A percentile compares a stretch with the other conserved stretches of the same genome.
Evolutionary conservation across 2,113 vertebrate species (phyloP).

Genomic region (Coryphaenoides rupestris): DNA sequence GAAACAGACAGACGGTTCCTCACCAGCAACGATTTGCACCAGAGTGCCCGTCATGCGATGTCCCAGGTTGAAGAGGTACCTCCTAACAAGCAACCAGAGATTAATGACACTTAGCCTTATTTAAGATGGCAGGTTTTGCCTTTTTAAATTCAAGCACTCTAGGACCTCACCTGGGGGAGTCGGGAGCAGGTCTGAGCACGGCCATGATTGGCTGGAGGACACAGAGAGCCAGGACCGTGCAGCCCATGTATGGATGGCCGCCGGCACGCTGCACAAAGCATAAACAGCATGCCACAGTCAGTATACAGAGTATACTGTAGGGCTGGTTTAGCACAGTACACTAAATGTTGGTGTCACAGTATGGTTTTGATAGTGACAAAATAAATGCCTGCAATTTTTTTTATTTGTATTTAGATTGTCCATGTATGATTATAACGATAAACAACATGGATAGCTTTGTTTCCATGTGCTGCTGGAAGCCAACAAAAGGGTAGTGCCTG

Average conservation of each 20-base stretch:
- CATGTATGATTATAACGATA: too few species aligned
- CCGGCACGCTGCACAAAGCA: slow-evolving; percentile 73
- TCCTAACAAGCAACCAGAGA: slow-evolving; percentile 53
- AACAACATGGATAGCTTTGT: too few species aligned
- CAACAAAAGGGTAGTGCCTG: too few species aligned
- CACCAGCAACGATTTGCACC: slow-evolving; percentile 82
- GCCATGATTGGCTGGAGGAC: slow-evolving; percentile 79
- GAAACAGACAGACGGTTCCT: slow-evolving; percentile 43
- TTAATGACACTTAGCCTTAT: not conserved
- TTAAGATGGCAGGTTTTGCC: not conserved
- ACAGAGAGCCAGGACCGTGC: slow-evolving; percentile 71
- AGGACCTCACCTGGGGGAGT: slow-evolving; percentile 73
- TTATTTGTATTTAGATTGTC: too few species aligned
- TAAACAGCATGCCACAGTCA: too few species aligned
- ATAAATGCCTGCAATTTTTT: too few species aligned
- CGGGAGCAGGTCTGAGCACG: slow-evolving; percentile 73
- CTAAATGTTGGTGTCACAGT: too few species aligned
- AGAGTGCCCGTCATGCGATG: slow-evolving; percentile 77
- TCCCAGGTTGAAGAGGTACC: slow-evolving; percentile 81
- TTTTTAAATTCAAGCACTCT: too few species aligned
- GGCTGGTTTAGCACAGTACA: too few species aligned
- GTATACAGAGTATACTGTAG: too few species aligned
- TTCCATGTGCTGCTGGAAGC: too few species aligned
- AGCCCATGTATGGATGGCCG: slow-evolving; percentile 81
- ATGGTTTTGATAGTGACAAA: too few species aligned